Conservation (phyloP, 2,113 vertebrate species). For the Elephas maximus region DNA sequence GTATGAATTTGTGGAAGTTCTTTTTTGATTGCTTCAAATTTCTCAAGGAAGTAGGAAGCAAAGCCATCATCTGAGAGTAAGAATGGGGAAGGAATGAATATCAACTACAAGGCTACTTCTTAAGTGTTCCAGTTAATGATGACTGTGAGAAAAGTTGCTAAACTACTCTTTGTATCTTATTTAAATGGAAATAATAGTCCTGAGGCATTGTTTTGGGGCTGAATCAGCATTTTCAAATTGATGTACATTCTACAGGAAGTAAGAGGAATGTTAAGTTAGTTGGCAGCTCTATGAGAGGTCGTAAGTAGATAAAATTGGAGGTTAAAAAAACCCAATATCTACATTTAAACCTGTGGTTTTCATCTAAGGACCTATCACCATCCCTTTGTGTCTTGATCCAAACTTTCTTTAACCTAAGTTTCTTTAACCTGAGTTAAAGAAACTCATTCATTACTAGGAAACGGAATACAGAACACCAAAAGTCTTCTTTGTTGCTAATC, state of each 20-base stretch:
- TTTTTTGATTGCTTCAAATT: not conserved
- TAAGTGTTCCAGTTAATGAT: not conserved
- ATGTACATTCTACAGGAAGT: not conserved
- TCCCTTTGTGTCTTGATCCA: not conserved
- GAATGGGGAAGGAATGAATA: not conserved
- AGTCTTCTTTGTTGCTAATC: not conserved
- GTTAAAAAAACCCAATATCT: not conserved
- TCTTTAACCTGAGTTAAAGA: not conserved
- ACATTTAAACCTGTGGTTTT: not conserved
- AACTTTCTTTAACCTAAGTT: not conserved
- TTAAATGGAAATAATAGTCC: not conserved
- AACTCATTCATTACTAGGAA: conserved; percentile 45
- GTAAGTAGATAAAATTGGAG: not conserved
- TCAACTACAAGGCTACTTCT: not conserved
- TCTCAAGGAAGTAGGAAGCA: not conserved
- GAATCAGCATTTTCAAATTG: not conserved
- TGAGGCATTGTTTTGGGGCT: not conserved
- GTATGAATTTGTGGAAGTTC: not conserved
- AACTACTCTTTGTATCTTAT: not conserved
- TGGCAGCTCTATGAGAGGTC: not conserved
- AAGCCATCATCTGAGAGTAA: not conserved
- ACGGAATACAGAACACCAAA: not conserved
- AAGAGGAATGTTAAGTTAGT: not conserved
- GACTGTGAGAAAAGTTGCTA: not conserved
- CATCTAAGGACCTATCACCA: too few relatives aligned